Evolutionary conservation across 2,797 vertebrate genomes (phyloP), one percentile per base, ranked within the genome.

Genomic region (Manis javanica): DNA sequence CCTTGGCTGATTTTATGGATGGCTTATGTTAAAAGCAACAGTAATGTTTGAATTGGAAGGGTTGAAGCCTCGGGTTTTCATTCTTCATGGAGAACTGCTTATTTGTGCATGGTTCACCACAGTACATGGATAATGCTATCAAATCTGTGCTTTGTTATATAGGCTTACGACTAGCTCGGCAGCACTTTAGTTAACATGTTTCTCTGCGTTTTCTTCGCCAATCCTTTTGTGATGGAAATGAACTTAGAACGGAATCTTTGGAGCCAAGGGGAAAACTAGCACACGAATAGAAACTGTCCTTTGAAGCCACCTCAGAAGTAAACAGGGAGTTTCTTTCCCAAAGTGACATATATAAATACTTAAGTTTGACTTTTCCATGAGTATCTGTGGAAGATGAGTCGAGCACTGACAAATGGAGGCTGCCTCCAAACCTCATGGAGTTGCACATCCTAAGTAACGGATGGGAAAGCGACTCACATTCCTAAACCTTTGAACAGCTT

Each of bases 21-120:
- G 96, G 94, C 97, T 98, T 97, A 98, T 97, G 95, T 98, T 98
- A 97, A 98, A 98, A 98, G 98, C 96, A 98, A 98, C 97, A 98
- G 94, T 96, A 96, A 97, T 98, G 97, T 98, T 98, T 98, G 95
- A 98, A 97, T 97, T 98, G 98, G 98, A 98, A 97, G 68, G 51
- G 53, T 75, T 96, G 97, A 96, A 95, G 96, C 95, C 98, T 97
- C n/a, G 93, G 89, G 93, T 98, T 98, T 98, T 98, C 96, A 91
- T 98, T 98, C 97, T 98, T 98, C 64, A 10, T 34, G 88, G 96
- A 98, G 95, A 98, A 97, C 97, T 98, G 98, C 98, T 98, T 98
- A 98, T 98, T 98, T 98, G 98, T 98, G 95, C 98, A 98, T 98
- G 98, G 98, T 98, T 98, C 0, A 18, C 98, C 98, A 85, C 97